A percentile compares a stretch with the other conserved stretches of the same genome.
Conservation (phyloP, 2,888 invertebrate species). For the Morpho achilles region DNA sequence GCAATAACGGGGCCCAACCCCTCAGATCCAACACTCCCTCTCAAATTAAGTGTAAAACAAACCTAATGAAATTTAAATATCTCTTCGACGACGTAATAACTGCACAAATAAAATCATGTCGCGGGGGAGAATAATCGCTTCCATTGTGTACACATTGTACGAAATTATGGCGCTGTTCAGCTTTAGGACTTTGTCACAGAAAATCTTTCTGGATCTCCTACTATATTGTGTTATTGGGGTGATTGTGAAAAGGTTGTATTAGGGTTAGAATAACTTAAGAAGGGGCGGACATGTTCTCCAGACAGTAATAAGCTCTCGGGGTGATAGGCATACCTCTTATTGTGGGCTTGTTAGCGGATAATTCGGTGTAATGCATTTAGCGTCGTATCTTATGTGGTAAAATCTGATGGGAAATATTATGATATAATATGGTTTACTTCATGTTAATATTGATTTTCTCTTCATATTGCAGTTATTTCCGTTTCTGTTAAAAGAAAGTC, state of each 20-base stretch:
- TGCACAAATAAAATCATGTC: constrained; percentile 77
- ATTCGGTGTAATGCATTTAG: constrained; percentile 63
- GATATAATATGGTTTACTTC: neutral
- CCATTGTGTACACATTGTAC: constrained; percentile 72
- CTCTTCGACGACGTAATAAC: constrained; percentile 74
- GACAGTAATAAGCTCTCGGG: constrained; percentile 71
- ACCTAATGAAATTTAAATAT: constrained; percentile 80
- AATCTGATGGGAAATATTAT: constrained; percentile 43
- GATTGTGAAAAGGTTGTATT: constrained; percentile 58
- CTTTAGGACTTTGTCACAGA: constrained; percentile 56
- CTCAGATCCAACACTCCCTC: constrained; percentile 61
- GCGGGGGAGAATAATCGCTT: constrained; percentile 73
- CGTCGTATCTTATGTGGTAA: constrained; percentile 41
- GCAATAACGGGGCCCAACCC: constrained; percentile 66
- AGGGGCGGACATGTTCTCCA: constrained; percentile 67
- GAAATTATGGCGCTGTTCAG: constrained; percentile 47
- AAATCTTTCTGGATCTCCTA: constrained; percentile 26
- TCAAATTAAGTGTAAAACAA: constrained; percentile 80
- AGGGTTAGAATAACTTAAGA: constrained; percentile 47
- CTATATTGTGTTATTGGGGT: constrained; percentile 26
- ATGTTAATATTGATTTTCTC: neutral
- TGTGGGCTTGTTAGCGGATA: constrained; percentile 73
- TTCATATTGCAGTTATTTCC: too few relatives aligned
- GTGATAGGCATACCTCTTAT: constrained; percentile 71
- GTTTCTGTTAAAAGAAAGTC: too few relatives aligned